Conservation (phyloP, 2,113 vertebrate species). For the Tringa solitaria region DNA sequence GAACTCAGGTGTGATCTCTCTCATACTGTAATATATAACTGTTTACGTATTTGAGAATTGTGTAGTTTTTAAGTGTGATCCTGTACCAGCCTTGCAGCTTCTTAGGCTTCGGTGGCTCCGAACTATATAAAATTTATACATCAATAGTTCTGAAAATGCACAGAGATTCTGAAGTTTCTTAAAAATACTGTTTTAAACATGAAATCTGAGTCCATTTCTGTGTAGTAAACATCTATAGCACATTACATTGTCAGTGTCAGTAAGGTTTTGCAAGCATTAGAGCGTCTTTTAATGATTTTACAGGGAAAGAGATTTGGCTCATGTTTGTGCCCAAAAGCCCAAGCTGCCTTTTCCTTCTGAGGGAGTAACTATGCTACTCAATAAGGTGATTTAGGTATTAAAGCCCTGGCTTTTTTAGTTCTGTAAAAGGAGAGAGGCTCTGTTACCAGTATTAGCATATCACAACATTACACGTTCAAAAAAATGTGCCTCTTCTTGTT, state of each 20-base stretch:
- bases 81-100: background rate
- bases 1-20: background rate
- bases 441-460: background rate
- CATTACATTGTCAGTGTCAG: background rate
- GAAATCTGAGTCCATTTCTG: background rate
- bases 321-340: background rate
- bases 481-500: background rate
- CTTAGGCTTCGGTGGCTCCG: background rate
- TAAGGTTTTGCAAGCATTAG: background rate
- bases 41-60: background rate
- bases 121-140: background rate
- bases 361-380: background rate
- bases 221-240: background rate
- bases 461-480: background rate
- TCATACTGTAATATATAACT: too few relatives aligned
- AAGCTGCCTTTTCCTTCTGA: background rate
- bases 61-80: background rate
- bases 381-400: background rate
- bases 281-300: background rate
- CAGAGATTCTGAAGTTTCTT: background rate
- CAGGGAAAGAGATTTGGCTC: background rate
- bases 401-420: background rate
- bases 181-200: background rate
- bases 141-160: fast-evolving
- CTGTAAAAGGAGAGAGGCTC: background rate